Percentiles rank a stretch among this genome's conserved stretches.
Conservation (phyloP, 2,888 invertebrate species). For the Hemicrepidius hirtus region DNA sequence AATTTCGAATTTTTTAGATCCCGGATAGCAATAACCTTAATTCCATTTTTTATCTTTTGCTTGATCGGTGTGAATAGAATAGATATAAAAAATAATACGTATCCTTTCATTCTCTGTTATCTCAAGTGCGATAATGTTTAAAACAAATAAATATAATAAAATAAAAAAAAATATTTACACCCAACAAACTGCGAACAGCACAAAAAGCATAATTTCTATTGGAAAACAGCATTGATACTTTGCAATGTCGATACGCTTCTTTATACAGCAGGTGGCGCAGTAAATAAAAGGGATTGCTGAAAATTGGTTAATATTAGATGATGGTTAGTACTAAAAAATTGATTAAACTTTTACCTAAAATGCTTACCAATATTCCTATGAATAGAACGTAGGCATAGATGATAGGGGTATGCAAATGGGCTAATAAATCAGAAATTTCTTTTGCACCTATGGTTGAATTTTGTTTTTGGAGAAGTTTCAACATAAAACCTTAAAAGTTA, state of each 20-base stretch:
- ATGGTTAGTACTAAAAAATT: background rate
- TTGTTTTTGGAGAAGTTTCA: conserved; percentile 40
- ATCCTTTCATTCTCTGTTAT: no score
- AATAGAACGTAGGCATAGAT: conserved; percentile 43
- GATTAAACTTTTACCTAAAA: conserved; percentile 18
- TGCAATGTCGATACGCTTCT: conserved; percentile 1
- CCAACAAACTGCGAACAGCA: conserved; percentile 10
- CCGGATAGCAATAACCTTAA: no score
- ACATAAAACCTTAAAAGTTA: conserved; percentile 46
- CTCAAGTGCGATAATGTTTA: background rate
- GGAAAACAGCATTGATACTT: conserved; percentile 27
- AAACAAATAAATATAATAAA: background rate
- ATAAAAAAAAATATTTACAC: conserved; percentile 23
- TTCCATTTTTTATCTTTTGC: no score
- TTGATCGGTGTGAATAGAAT: no score
- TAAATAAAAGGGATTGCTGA: conserved; percentile 27
- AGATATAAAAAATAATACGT: no score
- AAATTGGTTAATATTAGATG: background rate
- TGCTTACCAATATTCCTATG: conserved; percentile 19
- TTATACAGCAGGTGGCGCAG: conserved; percentile 7
- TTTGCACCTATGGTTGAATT: conserved; percentile 11
- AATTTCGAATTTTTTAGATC: no score
- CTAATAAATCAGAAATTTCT: conserved; percentile 42
- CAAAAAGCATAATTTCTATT: conserved; percentile 18
- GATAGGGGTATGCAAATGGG: conserved; percentile 47